These are phyloP conservation scores for Sciurus niger DNA, from an alignment of 2,113 vertebrate genomes.

Conservation along the genomic window DNA sequence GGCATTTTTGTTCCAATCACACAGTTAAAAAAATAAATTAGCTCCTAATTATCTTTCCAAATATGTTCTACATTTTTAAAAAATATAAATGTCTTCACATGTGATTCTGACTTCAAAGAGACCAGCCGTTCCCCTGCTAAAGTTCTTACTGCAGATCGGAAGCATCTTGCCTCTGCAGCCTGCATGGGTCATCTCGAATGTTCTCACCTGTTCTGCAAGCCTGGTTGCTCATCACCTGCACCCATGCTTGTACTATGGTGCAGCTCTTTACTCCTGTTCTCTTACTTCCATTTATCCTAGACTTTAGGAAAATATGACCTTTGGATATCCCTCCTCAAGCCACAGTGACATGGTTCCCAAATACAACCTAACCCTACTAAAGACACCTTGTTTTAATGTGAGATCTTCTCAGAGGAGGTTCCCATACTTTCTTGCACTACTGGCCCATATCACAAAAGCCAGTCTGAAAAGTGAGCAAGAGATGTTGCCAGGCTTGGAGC, in stretches of 20 bases:
- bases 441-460: not conserved
- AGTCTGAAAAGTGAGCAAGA: not conserved
- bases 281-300: not conserved
- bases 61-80: constrained; percentile 49
- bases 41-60: constrained; percentile 53
- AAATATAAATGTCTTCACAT: not conserved
- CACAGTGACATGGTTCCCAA: not conserved
- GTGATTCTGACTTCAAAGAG: constrained; percentile 14
- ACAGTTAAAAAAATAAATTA: constrained; percentile 63
- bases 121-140: not conserved
- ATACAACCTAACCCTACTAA: not conserved
- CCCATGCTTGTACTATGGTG: not conserved
- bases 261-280: not conserved
- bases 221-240: not conserved
- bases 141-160: not conserved
- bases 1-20: constrained; percentile 65
- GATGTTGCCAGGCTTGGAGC: not conserved
- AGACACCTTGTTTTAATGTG: not conserved
- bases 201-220: not conserved
- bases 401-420: not conserved
- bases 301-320: not conserved
- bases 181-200: not conserved
- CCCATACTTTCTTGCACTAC: not conserved
- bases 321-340: not conserved
- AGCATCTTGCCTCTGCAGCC: not conserved